phyloP scores from a whole-genome alignment of 2,113 vertebrate species.

The Pica pica region DNA sequence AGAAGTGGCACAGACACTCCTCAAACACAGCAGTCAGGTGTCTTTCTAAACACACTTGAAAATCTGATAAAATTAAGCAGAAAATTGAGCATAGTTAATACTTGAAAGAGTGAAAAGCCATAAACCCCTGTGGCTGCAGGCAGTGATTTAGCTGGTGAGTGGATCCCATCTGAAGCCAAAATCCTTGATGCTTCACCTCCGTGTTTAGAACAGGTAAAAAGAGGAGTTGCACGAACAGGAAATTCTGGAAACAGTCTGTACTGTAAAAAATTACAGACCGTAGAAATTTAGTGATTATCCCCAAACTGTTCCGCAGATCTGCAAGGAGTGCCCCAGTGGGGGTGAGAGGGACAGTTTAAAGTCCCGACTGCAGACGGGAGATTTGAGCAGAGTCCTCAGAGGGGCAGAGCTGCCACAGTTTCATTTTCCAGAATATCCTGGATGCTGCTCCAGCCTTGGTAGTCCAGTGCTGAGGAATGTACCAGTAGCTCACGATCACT shows the following conservation, averaged over 20 bases:
- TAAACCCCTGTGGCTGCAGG: background rate
- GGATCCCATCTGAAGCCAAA: background rate
- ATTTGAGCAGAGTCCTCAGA: background rate
- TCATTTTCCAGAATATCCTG: background rate
- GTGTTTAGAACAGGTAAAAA: background rate
- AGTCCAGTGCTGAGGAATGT: background rate
- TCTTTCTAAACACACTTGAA: background rate
- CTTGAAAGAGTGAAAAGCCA: background rate
- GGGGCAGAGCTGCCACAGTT: background rate
- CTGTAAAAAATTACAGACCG: background rate
- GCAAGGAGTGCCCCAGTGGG: background rate
- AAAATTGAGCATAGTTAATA: background rate
- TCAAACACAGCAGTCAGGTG: background rate
- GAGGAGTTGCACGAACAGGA: background rate
- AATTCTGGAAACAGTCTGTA: background rate
- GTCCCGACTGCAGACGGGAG: background rate
- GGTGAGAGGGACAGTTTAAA: background rate
- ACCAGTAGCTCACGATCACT: background rate
- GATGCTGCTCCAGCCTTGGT: background rate
- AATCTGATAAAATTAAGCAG: conserved; percentile 10
- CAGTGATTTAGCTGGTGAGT: background rate
- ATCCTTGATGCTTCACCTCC: background rate
- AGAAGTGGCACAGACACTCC: background rate
- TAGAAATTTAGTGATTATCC: background rate
- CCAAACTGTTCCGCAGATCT: background rate